Conservation (phyloP, 2,888 invertebrate genomes). For the Melanotus villosus region DNA sequence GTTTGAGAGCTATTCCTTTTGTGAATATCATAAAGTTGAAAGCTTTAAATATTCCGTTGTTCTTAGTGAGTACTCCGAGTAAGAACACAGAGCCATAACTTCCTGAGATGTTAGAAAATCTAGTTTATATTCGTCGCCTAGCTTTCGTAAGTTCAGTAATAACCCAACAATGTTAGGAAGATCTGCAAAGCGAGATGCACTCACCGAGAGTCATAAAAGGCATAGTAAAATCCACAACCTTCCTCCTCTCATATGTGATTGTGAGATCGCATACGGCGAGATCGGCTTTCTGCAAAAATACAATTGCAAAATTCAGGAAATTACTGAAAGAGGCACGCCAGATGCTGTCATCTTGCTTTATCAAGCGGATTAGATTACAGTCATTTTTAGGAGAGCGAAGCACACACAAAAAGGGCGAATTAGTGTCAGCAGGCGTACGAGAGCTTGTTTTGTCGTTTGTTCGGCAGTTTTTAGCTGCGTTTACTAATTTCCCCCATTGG, state of each 20-base stretch:
- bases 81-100: conserved; percentile 1
- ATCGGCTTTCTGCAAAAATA: conserved; percentile 85
- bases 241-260: conserved; percentile 91
- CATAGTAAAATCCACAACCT: conserved; percentile 93
- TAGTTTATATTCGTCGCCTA: background rate
- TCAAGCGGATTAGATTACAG: conserved; percentile 21
- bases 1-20: no score
- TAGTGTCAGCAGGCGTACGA: conserved; percentile 32
- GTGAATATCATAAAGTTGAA: no score
- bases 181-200: conserved; percentile 44
- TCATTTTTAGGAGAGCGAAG: conserved; percentile 26
- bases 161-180: conserved; percentile 1
- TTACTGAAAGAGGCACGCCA: conserved; percentile 17
- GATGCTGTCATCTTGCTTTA: conserved; percentile 28
- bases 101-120: background rate
- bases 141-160: conserved; percentile 22
- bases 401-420: conserved; percentile 31
- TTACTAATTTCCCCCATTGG: conserved; percentile 29
- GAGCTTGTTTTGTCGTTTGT: conserved; percentile 31
- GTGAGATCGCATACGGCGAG: conserved; percentile 96
- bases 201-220: conserved; percentile 96
- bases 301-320: conserved; percentile 28
- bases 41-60: background rate
- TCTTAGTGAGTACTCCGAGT: no score
- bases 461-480: conserved; percentile 28